Evolutionary conservation across 2,888 invertebrate genomes (phyloP).

Genomic region (Alcis repandata): DNA sequence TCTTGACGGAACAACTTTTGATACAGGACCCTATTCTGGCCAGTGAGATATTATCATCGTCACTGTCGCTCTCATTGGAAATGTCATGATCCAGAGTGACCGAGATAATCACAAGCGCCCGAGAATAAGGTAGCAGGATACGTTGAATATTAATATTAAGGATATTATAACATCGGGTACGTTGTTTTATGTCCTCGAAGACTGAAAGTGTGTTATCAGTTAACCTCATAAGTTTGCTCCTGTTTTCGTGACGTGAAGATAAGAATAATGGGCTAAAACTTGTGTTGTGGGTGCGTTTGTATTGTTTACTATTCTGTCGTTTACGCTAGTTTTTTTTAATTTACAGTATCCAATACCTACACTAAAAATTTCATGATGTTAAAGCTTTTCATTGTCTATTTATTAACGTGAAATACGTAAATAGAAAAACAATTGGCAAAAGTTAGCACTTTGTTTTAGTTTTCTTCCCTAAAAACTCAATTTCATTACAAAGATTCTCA

Average conservation of each 20-base stretch:
- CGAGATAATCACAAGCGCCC: too few species aligned
- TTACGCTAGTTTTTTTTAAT: too few species aligned
- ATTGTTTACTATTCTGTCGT: background rate
- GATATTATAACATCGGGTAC: conserved; percentile 77
- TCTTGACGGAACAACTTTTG: conserved; percentile 84
- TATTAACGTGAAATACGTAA: too few species aligned
- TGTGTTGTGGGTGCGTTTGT: conserved; percentile 28
- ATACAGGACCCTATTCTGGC: conserved; percentile 62
- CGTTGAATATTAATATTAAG: conserved; percentile 84
- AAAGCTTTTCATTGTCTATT: too few species aligned
- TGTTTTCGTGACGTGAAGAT: conserved; percentile 63
- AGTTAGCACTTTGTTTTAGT: conserved; percentile 60
- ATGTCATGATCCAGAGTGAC: too few species aligned
- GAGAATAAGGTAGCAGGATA: too few species aligned
- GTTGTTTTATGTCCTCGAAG: conserved; percentile 73
- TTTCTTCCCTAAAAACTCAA: conserved; percentile 5
- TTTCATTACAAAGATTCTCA: conserved; percentile 35
- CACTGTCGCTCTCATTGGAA: too few species aligned
- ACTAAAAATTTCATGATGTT: too few species aligned
- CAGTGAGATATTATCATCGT: too few species aligned
- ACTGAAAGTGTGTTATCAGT: conserved; percentile 80
- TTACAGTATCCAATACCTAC: too few species aligned
- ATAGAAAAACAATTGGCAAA: too few species aligned
- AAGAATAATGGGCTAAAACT: conserved; percentile 54
- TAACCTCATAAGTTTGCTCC: conserved; percentile 74